Conservation (phyloP, 2,888 invertebrate genomes). For the Saturnia japonica region DNA sequence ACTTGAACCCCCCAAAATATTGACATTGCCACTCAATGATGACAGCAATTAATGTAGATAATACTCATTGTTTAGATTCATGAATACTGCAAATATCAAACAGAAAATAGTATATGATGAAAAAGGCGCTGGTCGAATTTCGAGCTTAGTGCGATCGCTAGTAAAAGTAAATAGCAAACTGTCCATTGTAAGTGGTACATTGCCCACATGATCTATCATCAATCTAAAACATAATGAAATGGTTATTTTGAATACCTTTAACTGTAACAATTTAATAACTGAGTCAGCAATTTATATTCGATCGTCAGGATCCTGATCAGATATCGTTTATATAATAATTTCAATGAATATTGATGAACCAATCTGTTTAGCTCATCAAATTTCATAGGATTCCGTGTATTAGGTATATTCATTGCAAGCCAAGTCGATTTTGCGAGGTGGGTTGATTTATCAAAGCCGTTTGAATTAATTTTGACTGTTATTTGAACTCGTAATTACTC, state of each 20-base stretch:
- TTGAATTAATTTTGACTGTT: background rate
- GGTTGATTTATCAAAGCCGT: background rate
- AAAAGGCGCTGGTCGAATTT: no score
- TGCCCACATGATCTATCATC: no score
- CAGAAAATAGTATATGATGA: no score
- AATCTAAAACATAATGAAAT: no score
- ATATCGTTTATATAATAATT: background rate
- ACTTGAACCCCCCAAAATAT: no score
- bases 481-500: background rate
- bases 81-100: no score
- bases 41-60: no score
- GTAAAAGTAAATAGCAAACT: no score
- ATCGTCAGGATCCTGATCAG: background rate
- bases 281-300: background rate
- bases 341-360: conserved; percentile 8
- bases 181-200: no score
- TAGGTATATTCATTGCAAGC: background rate
- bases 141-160: no score
- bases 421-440: background rate
- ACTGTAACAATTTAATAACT: background rate
- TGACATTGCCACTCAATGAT: no score
- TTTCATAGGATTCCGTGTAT: background rate
- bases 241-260: background rate
- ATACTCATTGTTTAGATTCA: no score
- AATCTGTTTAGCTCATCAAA: background rate